These are phyloP conservation scores for Sander vitreus DNA, from an alignment of 2,113 vertebrate genomes.

Conservation along the genomic window DNA sequence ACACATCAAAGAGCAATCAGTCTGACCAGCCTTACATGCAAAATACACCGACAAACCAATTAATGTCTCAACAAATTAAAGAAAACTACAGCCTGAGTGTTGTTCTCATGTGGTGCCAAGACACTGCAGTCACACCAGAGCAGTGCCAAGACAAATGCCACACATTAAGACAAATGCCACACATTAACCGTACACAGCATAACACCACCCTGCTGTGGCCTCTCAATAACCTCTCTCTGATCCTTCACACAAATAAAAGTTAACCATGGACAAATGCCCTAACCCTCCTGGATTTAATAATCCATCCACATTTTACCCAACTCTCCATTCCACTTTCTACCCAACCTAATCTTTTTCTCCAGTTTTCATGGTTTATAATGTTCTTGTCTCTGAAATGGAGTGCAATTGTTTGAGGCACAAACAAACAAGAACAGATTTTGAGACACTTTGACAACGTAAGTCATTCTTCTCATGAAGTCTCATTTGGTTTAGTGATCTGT, in stretches of 20 bases:
- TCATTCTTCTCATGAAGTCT: constrained; percentile 31
- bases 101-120: constrained; percentile 19
- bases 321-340: constrained; percentile 25
- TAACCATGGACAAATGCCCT: constrained; percentile 8
- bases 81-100: constrained; percentile 38
- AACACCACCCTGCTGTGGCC: constrained; percentile 37
- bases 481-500: constrained; percentile 38
- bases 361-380: constrained; percentile 23
- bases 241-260: constrained; percentile 5
- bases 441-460: constrained; percentile 25
- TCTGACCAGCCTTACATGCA: neutral
- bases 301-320: neutral
- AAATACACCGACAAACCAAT: constrained; percentile 57
- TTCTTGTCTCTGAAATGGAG: constrained; percentile 19
- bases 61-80: constrained; percentile 65
- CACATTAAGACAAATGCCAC: constrained; percentile 49
- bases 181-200: constrained; percentile 9
- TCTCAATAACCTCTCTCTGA: constrained; percentile 33
- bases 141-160: constrained; percentile 57
- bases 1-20: constrained; percentile 24
- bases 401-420: constrained; percentile 37
- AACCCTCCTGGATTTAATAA: constrained; percentile 36
- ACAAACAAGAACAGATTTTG: constrained; percentile 42
- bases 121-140: constrained; percentile 26
- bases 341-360: constrained; percentile 23